Evolutionary conservation across 2,113 vertebrate genomes (phyloP), one percentile per base, ranked within the genome.

Genomic region (Scalopus aquaticus): DNA sequence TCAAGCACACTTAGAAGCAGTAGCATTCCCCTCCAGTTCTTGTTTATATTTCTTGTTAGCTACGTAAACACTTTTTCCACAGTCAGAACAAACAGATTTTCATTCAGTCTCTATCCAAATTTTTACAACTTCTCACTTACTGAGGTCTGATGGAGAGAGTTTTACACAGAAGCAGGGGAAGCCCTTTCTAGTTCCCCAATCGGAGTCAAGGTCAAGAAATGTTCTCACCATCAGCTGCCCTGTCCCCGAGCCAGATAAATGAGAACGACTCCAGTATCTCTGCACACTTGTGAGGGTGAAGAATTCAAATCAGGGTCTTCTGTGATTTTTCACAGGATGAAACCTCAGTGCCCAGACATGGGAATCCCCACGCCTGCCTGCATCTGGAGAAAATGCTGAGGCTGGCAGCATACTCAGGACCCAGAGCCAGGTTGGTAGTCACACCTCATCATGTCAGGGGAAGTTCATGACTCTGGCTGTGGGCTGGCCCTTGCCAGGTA

Each of bases 11-110:
- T 95, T 67, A 78, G 67, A 92, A 87, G 80, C 85, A 69, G 49
- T 24, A 70, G 24, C 22, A 37, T 91, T 73, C 32, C 62, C 81
- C 67, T 94, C 93, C 73, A 91, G 93, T 94, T 95, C 67, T 93
- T 95, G 90, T 93, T 91, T 96, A 72, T 93, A 65, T 82, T 93
- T 88, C 79, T 82, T 70, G 74, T 82, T 86, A 76, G 67, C 46
- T 74, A 73, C 15, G 0, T 89, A 88, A 95, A 96, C 83, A 86
- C 5, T 73, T 95, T 90, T 44, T 93, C 82, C 49, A 81, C 30
- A 79, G 62, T 86, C 67, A 91, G 88, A 92, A 49, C 64, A 90
- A 93, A 89, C 54, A 85, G 46, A 74, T 46, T 44, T 82, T 87
- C 64, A 91, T 72, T 39, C 10, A n/a, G 54, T 28, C 19, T 11